Percentiles rank a stretch among this genome's conserved stretches.
phyloP scores from a whole-genome alignment of 2,797 vertebrate species.

The Hydrocynus forskahlii region DNA sequence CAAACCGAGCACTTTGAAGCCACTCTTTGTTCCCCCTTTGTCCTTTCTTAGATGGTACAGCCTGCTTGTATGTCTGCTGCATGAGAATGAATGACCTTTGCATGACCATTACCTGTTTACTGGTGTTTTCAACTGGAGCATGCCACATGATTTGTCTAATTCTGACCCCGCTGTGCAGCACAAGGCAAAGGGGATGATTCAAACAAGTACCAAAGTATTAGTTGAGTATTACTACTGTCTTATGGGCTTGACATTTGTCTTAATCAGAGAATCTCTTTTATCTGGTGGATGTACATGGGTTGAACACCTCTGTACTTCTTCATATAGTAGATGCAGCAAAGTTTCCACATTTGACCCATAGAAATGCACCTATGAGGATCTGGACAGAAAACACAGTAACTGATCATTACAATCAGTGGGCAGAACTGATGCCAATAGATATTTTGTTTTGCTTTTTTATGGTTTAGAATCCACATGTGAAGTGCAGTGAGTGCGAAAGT shows the following conservation, averaged over 20 bases:
- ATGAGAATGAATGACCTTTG: constrained; percentile 26
- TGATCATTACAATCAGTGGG: not conserved
- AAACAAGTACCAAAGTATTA: constrained; percentile 1
- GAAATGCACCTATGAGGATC: not conserved
- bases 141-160: constrained; percentile 13
- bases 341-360: not conserved
- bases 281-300: constrained; percentile 14
- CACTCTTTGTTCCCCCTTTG: not conserved
- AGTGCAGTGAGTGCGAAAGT: not conserved
- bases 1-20: not conserved
- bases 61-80: constrained; percentile 8
- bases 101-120: constrained; percentile 23
- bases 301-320: not conserved
- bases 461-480: not conserved
- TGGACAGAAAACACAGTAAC: not conserved
- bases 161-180: constrained; percentile 1
- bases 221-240: not conserved
- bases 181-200: not conserved
- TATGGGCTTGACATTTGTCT: constrained; percentile 12
- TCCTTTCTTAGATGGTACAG: constrained; percentile 3
- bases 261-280: not conserved
- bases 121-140: not conserved
- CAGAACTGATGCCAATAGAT: not conserved
- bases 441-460: too few relatives aligned
- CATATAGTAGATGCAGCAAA: not conserved